Base-by-base conservation (phyloP, 2,113 vertebrate genomes). In the Pheucticus melanocephalus region DNA sequence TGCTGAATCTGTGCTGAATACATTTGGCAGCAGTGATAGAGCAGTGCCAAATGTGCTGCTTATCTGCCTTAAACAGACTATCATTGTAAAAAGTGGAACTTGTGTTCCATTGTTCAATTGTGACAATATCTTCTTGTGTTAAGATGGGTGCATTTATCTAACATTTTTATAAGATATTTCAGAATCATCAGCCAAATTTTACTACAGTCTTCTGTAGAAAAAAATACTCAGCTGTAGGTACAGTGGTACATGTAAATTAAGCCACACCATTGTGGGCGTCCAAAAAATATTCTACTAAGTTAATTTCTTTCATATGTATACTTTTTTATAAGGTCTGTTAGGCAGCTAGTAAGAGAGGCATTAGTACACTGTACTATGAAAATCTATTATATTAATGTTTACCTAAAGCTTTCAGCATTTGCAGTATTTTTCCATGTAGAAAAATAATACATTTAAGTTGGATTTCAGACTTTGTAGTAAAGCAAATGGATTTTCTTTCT, bases 11-110 rank as follows among this genome's bases (percentile, higher is more conserved):
- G 28, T 81, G 69, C 77, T 51, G 56, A 47, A 75, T 60, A 25
- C 31, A 13, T 75, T 93, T 90, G 84, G 79, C 83, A 80, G 63
- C 33, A 25, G 37, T 48, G 76, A 81, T 47, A 64, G 88, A 92
- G 39, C 69, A 68, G 31, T 47, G 69, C 78, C 28, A 82, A 42
- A 15, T 64, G 57, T 12, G 18, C 47, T 89, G 60, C 95, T 95
- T 93, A 87, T 94, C 81, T 89, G 70, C 33, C 70, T 82, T 72
- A 44, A 78, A 42, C 89, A 94, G 89, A 28, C 84, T 76, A 20
- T 79, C n/a, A 33, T 10, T 16, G 7, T 76, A 82, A 86, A 81
- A 90, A 60, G 73, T 84, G 50, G 79, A 88, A 82, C 72, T 97
- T 81, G 45, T 72, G 44, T 82, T 70, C 35, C 54, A 53, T 73